Conservation (phyloP, 1,140 invertebrate genomes). For the Habropoda laboriosa region DNA sequence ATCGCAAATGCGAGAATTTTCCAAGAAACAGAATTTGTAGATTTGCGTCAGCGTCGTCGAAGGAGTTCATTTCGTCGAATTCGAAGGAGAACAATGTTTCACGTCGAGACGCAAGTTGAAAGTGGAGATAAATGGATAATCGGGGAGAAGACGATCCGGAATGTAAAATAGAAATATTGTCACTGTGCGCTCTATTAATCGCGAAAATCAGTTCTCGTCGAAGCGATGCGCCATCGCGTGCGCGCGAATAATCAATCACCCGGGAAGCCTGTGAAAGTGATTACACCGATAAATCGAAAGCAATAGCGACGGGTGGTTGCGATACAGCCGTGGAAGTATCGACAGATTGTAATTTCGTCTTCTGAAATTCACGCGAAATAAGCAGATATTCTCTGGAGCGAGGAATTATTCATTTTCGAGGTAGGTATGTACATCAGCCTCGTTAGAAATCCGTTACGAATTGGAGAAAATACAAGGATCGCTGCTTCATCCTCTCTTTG, state of each 20-base stretch:
- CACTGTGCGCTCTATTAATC: background rate
- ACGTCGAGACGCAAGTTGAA: background rate
- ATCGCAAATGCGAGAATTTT: no score
- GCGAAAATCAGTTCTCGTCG: slow-evolving; percentile 2
- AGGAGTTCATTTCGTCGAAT: background rate
- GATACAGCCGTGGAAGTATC: slow-evolving; percentile 4
- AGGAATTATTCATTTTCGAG: slow-evolving; percentile 3
- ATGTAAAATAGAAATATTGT: background rate
- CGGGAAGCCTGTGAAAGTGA: slow-evolving; percentile 1
- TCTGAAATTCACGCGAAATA: slow-evolving; percentile 3
- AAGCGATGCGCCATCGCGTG: background rate
- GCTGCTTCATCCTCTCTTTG: background rate
- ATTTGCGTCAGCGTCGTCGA: background rate
- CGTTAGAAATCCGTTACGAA: no score
- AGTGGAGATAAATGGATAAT: no score
- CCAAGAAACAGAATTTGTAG: no score
- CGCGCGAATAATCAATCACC: slow-evolving; percentile 20
- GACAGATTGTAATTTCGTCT: slow-evolving; percentile 10
- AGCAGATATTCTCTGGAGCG: background rate
- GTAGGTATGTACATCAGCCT: no score
- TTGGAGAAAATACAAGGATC: background rate
- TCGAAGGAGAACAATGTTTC: background rate
- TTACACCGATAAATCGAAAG: slow-evolving; percentile 18
- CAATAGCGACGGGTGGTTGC: background rate
- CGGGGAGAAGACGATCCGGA: background rate